Conservation (phyloP, 2,888 invertebrate genomes). For the Latrodectus hesperus region DNA sequence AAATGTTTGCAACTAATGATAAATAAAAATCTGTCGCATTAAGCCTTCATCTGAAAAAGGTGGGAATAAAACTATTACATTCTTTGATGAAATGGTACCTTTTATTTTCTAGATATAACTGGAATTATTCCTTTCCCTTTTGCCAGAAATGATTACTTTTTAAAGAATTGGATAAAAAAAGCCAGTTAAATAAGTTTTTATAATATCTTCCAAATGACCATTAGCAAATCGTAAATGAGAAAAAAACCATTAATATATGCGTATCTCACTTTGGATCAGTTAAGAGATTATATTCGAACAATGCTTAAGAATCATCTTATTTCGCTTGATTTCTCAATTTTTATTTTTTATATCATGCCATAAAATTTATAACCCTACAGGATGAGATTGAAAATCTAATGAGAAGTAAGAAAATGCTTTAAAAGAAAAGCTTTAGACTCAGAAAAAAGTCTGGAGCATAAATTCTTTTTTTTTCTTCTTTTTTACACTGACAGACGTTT, state of each 20-base stretch:
- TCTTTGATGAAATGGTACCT: no score
- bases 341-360: conserved; percentile 31
- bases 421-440: neutral
- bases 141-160: neutral
- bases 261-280: conserved; percentile 42
- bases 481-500: conserved; percentile 23
- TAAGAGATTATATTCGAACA: conserved; percentile 48
- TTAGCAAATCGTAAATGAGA: conserved; percentile 52
- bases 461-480: conserved; percentile 13
- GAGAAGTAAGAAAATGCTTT: conserved; percentile 47
- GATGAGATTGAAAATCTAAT: conserved; percentile 44
- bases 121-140: neutral
- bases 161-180: conserved; percentile 15
- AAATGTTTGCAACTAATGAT: no score
- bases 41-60: no score
- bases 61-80: no score
- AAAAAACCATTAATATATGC: conserved; percentile 54
- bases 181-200: conserved; percentile 53
- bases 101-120: no score
- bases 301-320: conserved; percentile 35
- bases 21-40: no score
- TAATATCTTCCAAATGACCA: conserved; percentile 47
- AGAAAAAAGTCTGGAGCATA: neutral
- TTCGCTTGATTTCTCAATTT: conserved; percentile 43
- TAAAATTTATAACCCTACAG: conserved; percentile 23